Percentiles rank a stretch among this genome's conserved stretches.
These are phyloP conservation scores for Acyrthosiphon pisum DNA, from an alignment of 1,140 invertebrate species.

Conservation along the genomic window DNA sequence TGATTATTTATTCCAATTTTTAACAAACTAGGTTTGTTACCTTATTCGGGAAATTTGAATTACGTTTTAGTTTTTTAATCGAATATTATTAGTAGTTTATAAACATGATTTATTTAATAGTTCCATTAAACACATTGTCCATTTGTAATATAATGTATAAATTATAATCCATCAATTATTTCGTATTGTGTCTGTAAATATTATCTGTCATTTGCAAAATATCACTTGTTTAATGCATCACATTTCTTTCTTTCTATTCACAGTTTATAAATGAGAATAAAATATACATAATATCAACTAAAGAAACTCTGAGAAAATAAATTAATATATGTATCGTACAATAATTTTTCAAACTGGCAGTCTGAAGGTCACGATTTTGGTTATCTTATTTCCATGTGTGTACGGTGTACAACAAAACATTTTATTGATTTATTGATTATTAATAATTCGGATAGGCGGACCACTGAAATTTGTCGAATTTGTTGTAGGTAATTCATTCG, in stretches of 20 bases:
- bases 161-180: slow-evolving; percentile 16
- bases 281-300: not conserved
- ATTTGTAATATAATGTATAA: not conserved
- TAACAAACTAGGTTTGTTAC: not conserved
- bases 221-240: not conserved
- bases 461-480: not conserved
- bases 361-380: not conserved
- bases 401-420: not conserved
- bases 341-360: not conserved
- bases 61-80: not conserved
- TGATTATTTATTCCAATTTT: not conserved
- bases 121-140: not conserved
- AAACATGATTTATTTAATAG: not conserved
- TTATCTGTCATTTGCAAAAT: not conserved
- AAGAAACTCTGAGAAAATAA: not conserved
- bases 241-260: not conserved
- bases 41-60: not conserved
- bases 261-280: not conserved
- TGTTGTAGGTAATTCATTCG: not conserved
- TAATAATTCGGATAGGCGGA: not conserved
- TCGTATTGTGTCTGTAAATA: not conserved
- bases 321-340: not conserved
- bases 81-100: not conserved
- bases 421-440: slow-evolving; percentile 1
- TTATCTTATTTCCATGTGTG: not conserved